Evolutionary conservation across 2,797 vertebrate genomes (phyloP).

Genomic region (Linurgus olivaceus): DNA sequence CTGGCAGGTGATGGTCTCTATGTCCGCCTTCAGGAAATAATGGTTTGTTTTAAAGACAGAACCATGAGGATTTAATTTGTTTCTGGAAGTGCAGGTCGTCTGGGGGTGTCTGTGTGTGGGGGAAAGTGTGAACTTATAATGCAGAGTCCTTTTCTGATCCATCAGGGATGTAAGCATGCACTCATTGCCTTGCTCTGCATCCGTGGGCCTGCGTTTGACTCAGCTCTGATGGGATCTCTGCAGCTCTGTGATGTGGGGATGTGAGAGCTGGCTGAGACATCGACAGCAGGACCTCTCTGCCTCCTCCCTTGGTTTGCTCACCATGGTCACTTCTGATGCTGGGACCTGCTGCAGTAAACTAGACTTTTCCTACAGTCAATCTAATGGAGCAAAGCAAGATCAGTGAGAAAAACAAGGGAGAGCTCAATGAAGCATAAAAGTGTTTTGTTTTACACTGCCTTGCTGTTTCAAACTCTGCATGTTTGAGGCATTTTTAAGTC

Average conservation of each 20-base stretch:
- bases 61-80: background rate
- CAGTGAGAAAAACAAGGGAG: background rate
- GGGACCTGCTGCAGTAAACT: background rate
- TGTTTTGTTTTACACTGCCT: background rate
- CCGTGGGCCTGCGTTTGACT: background rate
- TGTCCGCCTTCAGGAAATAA: background rate
- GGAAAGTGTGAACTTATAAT: background rate
- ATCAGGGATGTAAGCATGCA: background rate
- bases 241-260: background rate
- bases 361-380: background rate
- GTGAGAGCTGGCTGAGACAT: background rate
- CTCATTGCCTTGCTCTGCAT: background rate
- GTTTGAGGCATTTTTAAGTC: background rate
- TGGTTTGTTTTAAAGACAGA: background rate
- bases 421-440: background rate
- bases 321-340: background rate
- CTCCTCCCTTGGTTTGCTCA: background rate
- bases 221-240: background rate
- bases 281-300: background rate
- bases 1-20: accelerated
- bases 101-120: background rate
- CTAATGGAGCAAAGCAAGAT: background rate
- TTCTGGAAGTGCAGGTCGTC: background rate
- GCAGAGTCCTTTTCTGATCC: background rate
- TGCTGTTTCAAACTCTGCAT: background rate